phyloP scores from a whole-genome alignment of 2,888 invertebrate species.

The Disparrhopalites patrizii region DNA sequence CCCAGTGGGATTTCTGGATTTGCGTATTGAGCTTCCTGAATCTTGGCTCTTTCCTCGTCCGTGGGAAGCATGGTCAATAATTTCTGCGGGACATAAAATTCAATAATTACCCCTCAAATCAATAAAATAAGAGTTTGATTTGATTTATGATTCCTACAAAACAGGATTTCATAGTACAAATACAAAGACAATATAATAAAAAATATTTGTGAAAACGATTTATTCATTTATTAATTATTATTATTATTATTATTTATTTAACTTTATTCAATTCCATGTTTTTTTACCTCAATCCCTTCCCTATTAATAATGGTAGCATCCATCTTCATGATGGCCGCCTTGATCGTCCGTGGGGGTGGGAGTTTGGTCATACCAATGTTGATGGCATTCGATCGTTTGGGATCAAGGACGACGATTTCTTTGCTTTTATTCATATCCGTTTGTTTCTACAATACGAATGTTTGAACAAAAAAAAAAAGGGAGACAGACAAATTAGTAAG shows the following conservation, averaged over 20 bases:
- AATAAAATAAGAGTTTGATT: neutral
- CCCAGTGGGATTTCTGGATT: slow-evolving; percentile 88
- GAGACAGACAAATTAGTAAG: neutral
- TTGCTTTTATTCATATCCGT: slow-evolving; percentile 80
- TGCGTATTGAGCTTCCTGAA: slow-evolving; percentile 89
- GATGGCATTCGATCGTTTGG: slow-evolving; percentile 97
- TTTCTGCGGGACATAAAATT: slow-evolving; percentile 64
- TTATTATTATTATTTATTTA: no score
- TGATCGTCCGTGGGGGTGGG: slow-evolving; percentile 95
- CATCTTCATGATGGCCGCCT: slow-evolving; percentile 99
- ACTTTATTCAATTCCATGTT: no score
- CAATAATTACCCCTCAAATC: neutral
- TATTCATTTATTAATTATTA: no score
- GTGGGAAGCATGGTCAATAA: slow-evolving; percentile 94
- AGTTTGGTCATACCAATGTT: slow-evolving; percentile 99
- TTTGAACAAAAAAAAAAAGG: neutral
- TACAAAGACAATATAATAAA: no score
- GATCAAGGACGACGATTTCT: slow-evolving; percentile 89
- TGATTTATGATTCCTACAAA: slow-evolving; percentile 13
- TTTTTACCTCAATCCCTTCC: slow-evolving; percentile 90
- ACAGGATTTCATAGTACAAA: no score
- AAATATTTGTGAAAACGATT: no score
- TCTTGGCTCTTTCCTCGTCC: slow-evolving; percentile 92
- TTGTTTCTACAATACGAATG: slow-evolving; percentile 61
- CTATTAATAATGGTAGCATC: slow-evolving; percentile 96